These are phyloP conservation scores for Stenotaenia linearis DNA, from an alignment of 2,888 invertebrate species.

Conservation along the genomic window DNA sequence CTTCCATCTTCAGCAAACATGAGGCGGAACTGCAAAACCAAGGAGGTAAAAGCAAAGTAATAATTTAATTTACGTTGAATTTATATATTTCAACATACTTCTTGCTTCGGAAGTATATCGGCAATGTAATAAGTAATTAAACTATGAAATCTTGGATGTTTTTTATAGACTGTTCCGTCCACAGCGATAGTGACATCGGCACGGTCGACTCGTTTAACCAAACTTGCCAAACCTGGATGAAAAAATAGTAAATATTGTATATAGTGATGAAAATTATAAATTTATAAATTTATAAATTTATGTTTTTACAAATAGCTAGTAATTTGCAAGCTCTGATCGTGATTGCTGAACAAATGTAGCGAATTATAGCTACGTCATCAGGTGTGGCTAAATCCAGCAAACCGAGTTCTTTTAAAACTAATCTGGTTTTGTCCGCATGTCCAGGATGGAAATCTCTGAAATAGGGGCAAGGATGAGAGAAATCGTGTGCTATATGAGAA, in stretches of 20 bases:
- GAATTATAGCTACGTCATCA: constrained; percentile 60
- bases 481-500: background rate
- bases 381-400: constrained; percentile 44
- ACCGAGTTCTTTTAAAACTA: constrained; percentile 51
- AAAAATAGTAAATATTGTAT: no score
- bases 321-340: constrained; percentile 68
- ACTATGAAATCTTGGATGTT: constrained; percentile 62
- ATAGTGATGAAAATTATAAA: no score
- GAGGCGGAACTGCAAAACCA: constrained; percentile 62
- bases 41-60: no score
- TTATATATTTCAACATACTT: no score
- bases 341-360: constrained; percentile 61
- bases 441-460: background rate
- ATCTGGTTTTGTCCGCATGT: constrained; percentile 44
- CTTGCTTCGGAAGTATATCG: constrained; percentile 57
- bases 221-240: constrained; percentile 57
- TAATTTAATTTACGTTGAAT: no score
- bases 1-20: constrained; percentile 71
- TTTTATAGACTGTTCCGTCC: constrained; percentile 70
- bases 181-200: constrained; percentile 62
- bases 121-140: constrained; percentile 60
- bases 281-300: background rate
- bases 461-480: background rate
- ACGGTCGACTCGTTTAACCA: constrained; percentile 61
- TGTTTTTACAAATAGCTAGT: constrained; percentile 64